Base-by-base conservation (phyloP, 1,140 invertebrate genomes). In the Drosophila grimshawi region DNA sequence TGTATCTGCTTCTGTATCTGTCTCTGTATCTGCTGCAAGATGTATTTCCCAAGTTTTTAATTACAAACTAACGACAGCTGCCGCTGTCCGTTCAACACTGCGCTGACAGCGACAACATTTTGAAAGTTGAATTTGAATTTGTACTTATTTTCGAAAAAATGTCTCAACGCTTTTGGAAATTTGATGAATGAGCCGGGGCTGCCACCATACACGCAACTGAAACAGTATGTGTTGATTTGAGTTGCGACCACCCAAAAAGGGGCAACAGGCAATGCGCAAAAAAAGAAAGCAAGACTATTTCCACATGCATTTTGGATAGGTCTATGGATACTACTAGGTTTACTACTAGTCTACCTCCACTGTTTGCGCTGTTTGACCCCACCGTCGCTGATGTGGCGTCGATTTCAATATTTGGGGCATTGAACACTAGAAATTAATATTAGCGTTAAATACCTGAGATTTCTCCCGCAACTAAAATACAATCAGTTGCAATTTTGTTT, bases 41-140 rank as follows among this genome's bases (percentile, higher is more conserved):
- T 86, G 86, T 83, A 86, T 90, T 83, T 78, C 78, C 65, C 67
- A 77, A 86, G 77, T 88, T 90, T 90, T 90, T 90, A 90, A 90
- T 90, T 90, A 90, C 88, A 90, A 90, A 90, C 83, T 82, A 90
- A 86, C 78, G 88, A 88, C 88, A 90, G 88, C 88, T 90, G 88
- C 88, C 69, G 88, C 80, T 88, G 88, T 78, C 86, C 74, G 55
- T 85, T 63, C 67, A 64, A 68, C 65, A 55, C 59, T 57, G 45
- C 63, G 71, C 67, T 80, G 81, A 85, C 81, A 86, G 73, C 74
- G 76, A 76, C 80, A 82, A 75, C 83, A 82, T 88, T 72, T 86
- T 70, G 66, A 67, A 86, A 85, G 65, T 70, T 86, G 78, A 62
- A 69, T 69, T 69, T 69, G 43, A 53, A 55, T 76, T 67, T 76